Evolutionary conservation across 2,113 vertebrate species (phyloP).

Genomic region (Mohoua ochrocephala): DNA sequence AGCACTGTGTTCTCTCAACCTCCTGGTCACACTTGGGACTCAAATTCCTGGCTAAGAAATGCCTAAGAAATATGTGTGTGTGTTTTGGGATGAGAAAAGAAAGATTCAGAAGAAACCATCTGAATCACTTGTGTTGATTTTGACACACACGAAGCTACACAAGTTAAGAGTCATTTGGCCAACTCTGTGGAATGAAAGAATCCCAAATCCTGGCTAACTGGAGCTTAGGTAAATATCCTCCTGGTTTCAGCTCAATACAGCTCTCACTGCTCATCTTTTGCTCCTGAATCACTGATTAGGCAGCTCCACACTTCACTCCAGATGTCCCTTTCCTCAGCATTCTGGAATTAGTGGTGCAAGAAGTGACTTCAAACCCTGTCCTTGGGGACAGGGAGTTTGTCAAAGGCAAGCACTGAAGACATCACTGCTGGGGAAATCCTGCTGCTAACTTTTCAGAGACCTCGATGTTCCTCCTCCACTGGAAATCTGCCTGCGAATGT

Average conservation of each 20-base stretch:
- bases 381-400: neutral
- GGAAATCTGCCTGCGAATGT: neutral
- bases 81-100: neutral
- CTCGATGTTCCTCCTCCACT: neutral
- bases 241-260: neutral
- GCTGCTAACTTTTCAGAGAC: neutral
- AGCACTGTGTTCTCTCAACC: neutral
- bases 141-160: neutral
- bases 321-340: neutral
- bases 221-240: neutral
- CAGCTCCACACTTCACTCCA: neutral
- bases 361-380: neutral
- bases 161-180: neutral
- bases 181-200: neutral
- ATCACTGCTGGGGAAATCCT: neutral
- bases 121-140: neutral
- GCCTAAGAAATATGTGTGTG: neutral
- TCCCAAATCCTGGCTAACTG: neutral
- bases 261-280: neutral
- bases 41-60: neutral
- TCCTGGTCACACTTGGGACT: neutral
- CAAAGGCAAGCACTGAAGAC: neutral
- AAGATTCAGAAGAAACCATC: neutral
- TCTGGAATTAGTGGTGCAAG: neutral
- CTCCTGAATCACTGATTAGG: neutral